phyloP scores from a whole-genome alignment of 2,888 invertebrate species.

The Drosophila niveifrons region DNA sequence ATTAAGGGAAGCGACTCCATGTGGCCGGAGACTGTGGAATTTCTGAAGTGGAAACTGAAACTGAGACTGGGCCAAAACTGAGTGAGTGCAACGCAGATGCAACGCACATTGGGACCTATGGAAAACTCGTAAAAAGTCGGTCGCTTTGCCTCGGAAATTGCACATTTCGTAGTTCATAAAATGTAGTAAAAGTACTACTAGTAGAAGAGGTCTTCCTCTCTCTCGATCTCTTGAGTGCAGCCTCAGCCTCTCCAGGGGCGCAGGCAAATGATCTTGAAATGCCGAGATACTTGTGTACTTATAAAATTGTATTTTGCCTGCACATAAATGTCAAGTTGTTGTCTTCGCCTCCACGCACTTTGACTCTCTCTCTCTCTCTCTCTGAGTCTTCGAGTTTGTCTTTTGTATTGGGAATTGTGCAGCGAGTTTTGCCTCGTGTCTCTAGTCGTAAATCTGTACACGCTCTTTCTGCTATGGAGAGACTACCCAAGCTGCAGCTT shows the following conservation, averaged over 20 bases:
- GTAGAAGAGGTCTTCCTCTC: constrained; percentile 30
- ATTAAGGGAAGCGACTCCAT: constrained; percentile 68
- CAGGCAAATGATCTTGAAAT: constrained; percentile 77
- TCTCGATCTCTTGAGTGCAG: constrained; percentile 46
- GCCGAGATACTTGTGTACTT: constrained; percentile 44
- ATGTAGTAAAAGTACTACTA: constrained; percentile 20
- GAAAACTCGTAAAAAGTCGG: constrained; percentile 70
- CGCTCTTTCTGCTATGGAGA: constrained; percentile 30
- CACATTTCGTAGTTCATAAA: constrained; percentile 80
- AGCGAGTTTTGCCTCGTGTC: constrained; percentile 16
- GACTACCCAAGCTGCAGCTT: constrained; percentile 26
- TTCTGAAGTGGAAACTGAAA: constrained; percentile 67
- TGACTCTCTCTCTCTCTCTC: constrained; percentile 27
- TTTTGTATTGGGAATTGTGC: constrained; percentile 38
- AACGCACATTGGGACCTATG: constrained; percentile 72
- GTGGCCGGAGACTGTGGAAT: constrained; percentile 65
- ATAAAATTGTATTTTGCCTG: constrained; percentile 63
- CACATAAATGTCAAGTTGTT: constrained; percentile 79
- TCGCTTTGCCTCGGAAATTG: constrained; percentile 63
- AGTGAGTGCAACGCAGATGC: constrained; percentile 62
- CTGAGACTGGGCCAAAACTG: constrained; percentile 59
- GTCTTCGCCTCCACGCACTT: constrained; percentile 71
- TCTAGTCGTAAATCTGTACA: constrained; percentile 75
- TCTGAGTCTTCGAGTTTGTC: background rate
- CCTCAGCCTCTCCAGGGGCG: constrained; percentile 44